Evolutionary conservation across 2,888 invertebrate species (phyloP), one percentile per base, ranked within the genome.

Genomic region (Apodemia mormo): DNA sequence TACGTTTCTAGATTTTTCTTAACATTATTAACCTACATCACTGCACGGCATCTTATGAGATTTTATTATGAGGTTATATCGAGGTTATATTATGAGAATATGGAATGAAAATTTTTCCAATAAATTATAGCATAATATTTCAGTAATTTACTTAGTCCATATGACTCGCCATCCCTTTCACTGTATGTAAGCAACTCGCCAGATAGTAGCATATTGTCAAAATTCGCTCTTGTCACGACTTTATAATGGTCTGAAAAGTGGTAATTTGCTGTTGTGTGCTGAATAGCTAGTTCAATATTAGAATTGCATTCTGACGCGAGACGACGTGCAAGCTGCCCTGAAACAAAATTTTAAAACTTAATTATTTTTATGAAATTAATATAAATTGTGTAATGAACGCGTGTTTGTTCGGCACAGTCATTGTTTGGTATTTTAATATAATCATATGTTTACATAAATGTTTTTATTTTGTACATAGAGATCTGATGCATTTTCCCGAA

Each of bases 141-240:
- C 58, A 65, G 58, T 67, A 30, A 70, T 77, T 70, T 80, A 93
- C 93, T 90, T 65, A 93, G 82, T 52, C 93, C 93, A 73, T 91
- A 93, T 9, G 90, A 92, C 70, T 93, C 90, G 6, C 92, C 91
- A 68, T 88, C 80, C 74, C 80, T 78, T 81, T 93, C 93, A 7
- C 82, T 79, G 74, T 92, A 93, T 2, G 92, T 89, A 7, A 93
- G 84, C 29, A 93, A 86, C 30, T 92, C 86, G 2, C 92, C 92
- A 49, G 82, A 82, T 0, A 92, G 76, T 9, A 93, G 75, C 90
- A 90, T 89, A 29, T 90, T 87, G 73, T 93, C 92, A 64, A 92
- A 92, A 71, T 86, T 82, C 14, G 74, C 73, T 9, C 87, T 78
- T 6, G 87, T 76, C 52, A 88, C 78, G 73, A 81, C 78, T 69